Base-by-base conservation (phyloP, 2,888 invertebrate genomes). In the Amorpha juglandis region DNA sequence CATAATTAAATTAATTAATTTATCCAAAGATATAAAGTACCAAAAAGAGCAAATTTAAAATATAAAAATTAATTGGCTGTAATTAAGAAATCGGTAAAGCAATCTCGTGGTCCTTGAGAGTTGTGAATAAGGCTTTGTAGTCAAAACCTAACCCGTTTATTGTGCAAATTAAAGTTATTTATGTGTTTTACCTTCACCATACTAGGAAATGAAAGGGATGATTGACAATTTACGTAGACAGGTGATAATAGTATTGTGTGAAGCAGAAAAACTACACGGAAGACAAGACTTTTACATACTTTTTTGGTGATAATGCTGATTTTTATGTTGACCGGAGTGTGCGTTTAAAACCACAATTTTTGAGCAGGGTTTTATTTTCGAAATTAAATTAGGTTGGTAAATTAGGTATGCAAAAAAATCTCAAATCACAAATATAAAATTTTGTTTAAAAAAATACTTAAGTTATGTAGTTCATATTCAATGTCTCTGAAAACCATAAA, bases 171-270 rank as follows among this genome's bases (percentile, higher is more conserved):
- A 12, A 35, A 9, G 12, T 33, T 8, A 33, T 53, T 19, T 33
- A 35, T 27, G 27, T 27, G 27, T 27, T 27, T 27, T 14, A 33
- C 52, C 52, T 52, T 52, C 14, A 52, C n/a, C 14, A n/a, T 33
- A 8, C 12, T 27, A 35, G 53, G 53, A 53, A 53, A 53, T 53
- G 53, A 53, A 53, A 27, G 8, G 53, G 33, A n/a, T 53, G 53
- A 52, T 21, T 21, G 27, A 27, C 27, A 52, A 27, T 51, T 19
- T 9, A 51, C 16, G 21, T 9, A 8, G 48, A 51, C 11, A 21
- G 19, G 21, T 9, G 21, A 27, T 9, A 52, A 52, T 52, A 21
- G 27, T 6, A 21, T 9, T 7, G 7, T 42, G 42, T 27, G 27
- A 27, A 27, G 27, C 27, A 3, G 27, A 27, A 27, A 27, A 27